phyloP scores from a whole-genome alignment of 1,140 invertebrate species.

The Archivesica marissinica region DNA sequence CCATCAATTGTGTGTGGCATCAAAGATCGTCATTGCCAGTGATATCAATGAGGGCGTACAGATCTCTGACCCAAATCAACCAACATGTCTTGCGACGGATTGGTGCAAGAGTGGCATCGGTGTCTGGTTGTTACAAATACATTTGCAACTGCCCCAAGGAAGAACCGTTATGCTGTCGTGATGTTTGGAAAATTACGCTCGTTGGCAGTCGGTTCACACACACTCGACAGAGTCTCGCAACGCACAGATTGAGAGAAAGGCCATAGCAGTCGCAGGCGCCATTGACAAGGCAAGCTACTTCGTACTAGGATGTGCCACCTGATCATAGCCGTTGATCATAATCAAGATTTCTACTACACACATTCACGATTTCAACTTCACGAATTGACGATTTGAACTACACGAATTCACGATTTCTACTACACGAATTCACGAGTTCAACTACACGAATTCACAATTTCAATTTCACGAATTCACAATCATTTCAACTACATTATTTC shows the following conservation, averaged over 20 bases:
- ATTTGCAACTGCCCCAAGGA: conserved; percentile 62
- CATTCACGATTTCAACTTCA: too few relatives aligned
- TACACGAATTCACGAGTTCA: too few relatives aligned
- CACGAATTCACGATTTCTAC: too few relatives aligned
- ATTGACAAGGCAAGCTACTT: conserved; percentile 68
- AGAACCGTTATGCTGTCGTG: conserved; percentile 59
- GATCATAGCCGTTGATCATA: too few relatives aligned
- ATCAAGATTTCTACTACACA: too few relatives aligned
- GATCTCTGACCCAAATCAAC: conserved; percentile 67
- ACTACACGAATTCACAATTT: too few relatives aligned
- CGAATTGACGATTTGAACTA: too few relatives aligned
- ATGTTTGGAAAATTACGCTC: conserved; percentile 64
- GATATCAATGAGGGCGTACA: conserved; percentile 60
- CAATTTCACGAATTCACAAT: too few relatives aligned
- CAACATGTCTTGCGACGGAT: conserved; percentile 68
- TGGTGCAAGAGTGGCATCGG: conserved; percentile 66
- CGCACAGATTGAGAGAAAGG: conserved; percentile 68
- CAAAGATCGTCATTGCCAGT: conserved; percentile 45
- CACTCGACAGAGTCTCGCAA: conserved; percentile 67
- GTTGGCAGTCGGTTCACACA: conserved; percentile 73
- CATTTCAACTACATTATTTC: too few relatives aligned
- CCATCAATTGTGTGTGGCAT: conserved; percentile 35
- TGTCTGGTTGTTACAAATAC: conserved; percentile 71
- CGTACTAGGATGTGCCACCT: conserved; percentile 62
- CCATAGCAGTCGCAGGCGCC: conserved; percentile 68